Base-by-base conservation (phyloP, 2,797 vertebrate species). In the Peromyscus nudipes region DNA sequence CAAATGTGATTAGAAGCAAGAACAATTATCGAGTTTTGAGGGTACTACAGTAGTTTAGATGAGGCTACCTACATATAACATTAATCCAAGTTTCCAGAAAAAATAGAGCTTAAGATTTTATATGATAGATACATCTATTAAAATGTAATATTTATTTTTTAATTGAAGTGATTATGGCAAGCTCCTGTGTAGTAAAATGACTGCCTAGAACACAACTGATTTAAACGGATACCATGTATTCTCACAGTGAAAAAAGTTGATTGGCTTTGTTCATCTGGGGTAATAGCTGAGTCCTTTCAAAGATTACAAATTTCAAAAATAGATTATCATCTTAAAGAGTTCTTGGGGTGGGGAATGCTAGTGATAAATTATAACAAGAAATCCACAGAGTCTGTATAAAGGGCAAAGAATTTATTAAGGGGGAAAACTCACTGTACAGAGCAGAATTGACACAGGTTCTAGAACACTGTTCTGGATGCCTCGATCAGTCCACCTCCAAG, bases 211-310 rank as follows among this genome's bases (percentile, higher is more conserved):
- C 60, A 94, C 31, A 89, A 67, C 95, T 52, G 89, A 90, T 49
- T 55, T 4, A 91, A 81, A 6, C 1, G 93, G 69, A 43, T 25
- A 29, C 81, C 81, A 1, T 67, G 67, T 60, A 60, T 86, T 96
- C 96, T 95, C 81, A 94, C 64, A 94, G 88, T 79, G 81, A n/a
- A 95, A 96, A 97, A 76, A n/a, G 67, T 92, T 97, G 95, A 87
- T 29, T 6, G n/a, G 94, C 96, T 97, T 57, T 96, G 92, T 97
- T 95, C 87, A 82, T 96, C 93, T 95, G 46, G 40, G 79, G 23
- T 95, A 89, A 96, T 49, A 95, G 23, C 27, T 96, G 91, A 96
- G 49, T 93, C 77, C 76, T 98, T 98, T 97, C 34, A 98, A 92
- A 97, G 97, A 49, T 83, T 97, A 69, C 0, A n/a, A 95, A 43